phyloP scores from a whole-genome alignment of 2,888 invertebrate species.

The Drosophila crucigera region DNA sequence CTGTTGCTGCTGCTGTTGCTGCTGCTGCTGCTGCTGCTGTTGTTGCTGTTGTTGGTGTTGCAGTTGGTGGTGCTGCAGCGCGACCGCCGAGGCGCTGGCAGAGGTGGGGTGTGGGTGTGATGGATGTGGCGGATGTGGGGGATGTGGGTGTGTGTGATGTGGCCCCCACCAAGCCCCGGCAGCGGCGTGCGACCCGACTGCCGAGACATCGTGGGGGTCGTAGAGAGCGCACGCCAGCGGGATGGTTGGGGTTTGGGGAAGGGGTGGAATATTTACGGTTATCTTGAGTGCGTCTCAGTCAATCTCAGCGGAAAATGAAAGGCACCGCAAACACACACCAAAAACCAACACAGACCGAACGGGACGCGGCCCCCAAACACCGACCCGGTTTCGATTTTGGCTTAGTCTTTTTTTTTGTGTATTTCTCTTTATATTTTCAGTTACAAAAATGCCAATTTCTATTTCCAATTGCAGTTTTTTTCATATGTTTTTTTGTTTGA shows the following conservation, averaged over 20 bases:
- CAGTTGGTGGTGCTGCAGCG: slow-evolving; percentile 68
- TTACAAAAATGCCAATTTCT: not conserved
- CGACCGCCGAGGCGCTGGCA: slow-evolving; percentile 82
- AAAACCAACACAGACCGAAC: slow-evolving; percentile 19
- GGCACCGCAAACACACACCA: slow-evolving; percentile 22
- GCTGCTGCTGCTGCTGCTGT: slow-evolving; percentile 82
- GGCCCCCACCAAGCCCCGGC: slow-evolving; percentile 86
- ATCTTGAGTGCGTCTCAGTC: slow-evolving; percentile 84
- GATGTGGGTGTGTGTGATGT: slow-evolving; percentile 83
- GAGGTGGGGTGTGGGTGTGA: slow-evolving; percentile 74
- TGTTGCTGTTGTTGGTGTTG: slow-evolving; percentile 63
- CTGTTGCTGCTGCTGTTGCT: slow-evolving; percentile 64
- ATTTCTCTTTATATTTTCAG: not conserved
- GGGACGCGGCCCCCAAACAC: slow-evolving; percentile 24
- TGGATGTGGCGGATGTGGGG: slow-evolving; percentile 50
- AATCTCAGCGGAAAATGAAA: slow-evolving; percentile 47
- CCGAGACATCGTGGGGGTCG: slow-evolving; percentile 87
- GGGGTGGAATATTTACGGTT: slow-evolving; percentile 86
- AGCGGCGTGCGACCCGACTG: slow-evolving; percentile 86
- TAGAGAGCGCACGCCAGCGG: slow-evolving; percentile 86
- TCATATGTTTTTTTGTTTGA: not conserved
- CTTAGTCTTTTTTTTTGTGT: not conserved
- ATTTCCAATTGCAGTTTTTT: not conserved
- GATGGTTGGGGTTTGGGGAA: slow-evolving; percentile 86
- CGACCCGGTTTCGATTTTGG: slow-evolving; percentile 4